Conservation (phyloP, 2,888 invertebrate genomes). For the Machimus atricapillus region DNA sequence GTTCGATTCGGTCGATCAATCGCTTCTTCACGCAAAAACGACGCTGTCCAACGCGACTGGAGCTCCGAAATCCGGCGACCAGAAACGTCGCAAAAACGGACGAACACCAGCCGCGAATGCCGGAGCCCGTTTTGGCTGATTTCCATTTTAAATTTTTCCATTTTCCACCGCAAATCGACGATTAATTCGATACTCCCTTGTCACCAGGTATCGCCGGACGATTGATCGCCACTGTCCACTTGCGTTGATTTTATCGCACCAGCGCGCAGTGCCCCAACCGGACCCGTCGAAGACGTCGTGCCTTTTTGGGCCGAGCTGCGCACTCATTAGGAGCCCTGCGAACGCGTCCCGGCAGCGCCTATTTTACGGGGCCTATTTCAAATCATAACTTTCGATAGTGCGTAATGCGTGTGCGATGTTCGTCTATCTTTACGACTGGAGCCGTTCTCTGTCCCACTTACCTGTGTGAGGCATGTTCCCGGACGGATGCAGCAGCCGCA, state of each 20-base stretch:
- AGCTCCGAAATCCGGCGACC: background rate
- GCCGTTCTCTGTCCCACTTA: background rate
- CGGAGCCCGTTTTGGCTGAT: constrained; percentile 12
- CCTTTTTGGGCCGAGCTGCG: background rate
- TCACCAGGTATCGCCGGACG: background rate
- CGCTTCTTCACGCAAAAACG: constrained; percentile 6
- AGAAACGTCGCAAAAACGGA: background rate
- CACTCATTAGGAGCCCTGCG: constrained; percentile 3
- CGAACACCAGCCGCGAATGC: background rate
- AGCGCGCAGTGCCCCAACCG: background rate
- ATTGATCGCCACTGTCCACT: constrained; percentile 13
- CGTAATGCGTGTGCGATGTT: constrained; percentile 36
- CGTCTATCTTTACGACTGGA: background rate
- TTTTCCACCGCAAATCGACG: constrained; percentile 19
- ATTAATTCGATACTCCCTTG: constrained; percentile 33
- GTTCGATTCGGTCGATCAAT: constrained; percentile 5
- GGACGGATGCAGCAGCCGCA: constrained; percentile 11
- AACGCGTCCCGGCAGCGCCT: background rate
- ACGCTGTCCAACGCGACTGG: background rate
- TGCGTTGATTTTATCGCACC: background rate
- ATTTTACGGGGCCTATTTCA: constrained; percentile 35
- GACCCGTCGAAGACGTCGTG: background rate
- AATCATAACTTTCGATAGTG: constrained; percentile 36
- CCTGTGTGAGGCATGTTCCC: constrained; percentile 31
- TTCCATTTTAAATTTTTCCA: constrained; percentile 39